Evolutionary conservation across 2,888 invertebrate genomes (phyloP).

Genomic region (Tipula helvola): DNA sequence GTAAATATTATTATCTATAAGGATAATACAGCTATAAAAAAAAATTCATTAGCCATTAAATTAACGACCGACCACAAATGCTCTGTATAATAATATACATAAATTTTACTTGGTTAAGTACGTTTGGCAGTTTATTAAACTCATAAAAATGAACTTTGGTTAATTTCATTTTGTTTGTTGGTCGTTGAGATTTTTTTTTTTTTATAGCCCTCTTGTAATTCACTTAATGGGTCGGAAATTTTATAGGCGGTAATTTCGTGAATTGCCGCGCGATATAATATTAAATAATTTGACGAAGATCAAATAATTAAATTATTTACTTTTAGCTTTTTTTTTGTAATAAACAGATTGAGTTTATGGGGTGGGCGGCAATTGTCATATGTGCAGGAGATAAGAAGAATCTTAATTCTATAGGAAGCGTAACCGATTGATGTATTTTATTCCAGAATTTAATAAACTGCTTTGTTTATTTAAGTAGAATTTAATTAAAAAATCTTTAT

Average conservation of each 20-base stretch:
- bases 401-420: background rate
- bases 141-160: background rate
- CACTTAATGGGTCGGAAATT: background rate
- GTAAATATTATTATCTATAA: background rate
- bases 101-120: background rate
- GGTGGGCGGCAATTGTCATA: background rate
- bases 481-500: too few relatives aligned
- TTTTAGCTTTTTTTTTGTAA: background rate
- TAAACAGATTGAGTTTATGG: background rate
- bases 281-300: background rate
- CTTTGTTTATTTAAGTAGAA: too few relatives aligned
- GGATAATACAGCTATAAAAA: background rate
- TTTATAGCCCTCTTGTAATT: background rate
- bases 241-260: background rate
- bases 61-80: background rate
- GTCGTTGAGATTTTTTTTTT: background rate
- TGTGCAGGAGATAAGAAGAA: background rate
- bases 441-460: too few relatives aligned
- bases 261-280: background rate
- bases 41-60: background rate
- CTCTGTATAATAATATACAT: background rate
- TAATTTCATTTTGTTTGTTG: background rate
- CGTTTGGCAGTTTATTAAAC: background rate
- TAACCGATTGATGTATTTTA: too few relatives aligned
- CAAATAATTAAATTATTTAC: background rate